Conservation (phyloP, 2,888 invertebrate species). For the Nephrocerus scutellatus region DNA sequence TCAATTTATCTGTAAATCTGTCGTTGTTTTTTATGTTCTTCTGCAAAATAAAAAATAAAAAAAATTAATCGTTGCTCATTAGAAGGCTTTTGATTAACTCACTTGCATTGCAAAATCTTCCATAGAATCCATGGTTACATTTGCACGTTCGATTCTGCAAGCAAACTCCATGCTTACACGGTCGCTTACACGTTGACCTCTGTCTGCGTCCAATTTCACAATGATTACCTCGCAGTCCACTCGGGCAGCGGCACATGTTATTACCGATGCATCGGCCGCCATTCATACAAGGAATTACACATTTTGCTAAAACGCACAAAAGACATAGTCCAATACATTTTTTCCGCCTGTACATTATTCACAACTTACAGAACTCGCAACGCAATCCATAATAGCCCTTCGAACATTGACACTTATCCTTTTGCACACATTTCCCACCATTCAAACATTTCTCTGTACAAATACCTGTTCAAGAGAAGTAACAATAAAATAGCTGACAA, state of each 20-base stretch:
- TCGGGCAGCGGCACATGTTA: constrained; percentile 81
- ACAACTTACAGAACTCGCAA: constrained; percentile 82
- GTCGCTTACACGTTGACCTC: constrained; percentile 64
- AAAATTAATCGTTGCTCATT: constrained; percentile 6
- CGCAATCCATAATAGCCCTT: constrained; percentile 84
- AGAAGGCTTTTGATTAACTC: constrained; percentile 35
- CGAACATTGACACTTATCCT: constrained; percentile 86
- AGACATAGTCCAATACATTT: background rate
- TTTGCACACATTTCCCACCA: constrained; percentile 90
- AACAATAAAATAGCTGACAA: constrained; percentile 8
- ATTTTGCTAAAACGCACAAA: constrained; percentile 58
- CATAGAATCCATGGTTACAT: constrained; percentile 78
- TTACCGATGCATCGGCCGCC: constrained; percentile 83
- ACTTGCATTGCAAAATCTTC: constrained; percentile 72
- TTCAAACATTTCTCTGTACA: constrained; percentile 87
- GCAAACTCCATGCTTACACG: constrained; percentile 74
- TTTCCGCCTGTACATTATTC: background rate
- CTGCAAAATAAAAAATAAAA: constrained; percentile 18
- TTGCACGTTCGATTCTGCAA: constrained; percentile 62
- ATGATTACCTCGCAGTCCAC: constrained; percentile 78
- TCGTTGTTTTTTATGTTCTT: constrained; percentile 28
- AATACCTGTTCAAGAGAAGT: constrained; percentile 60
- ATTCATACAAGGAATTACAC: constrained; percentile 83
- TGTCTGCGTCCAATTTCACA: constrained; percentile 80
- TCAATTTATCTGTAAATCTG: constrained; percentile 22